Percentiles rank a stretch among this genome's conserved stretches.
Evolutionary conservation across 2,113 vertebrate genomes (phyloP).

Genomic region (Neogale vison): DNA sequence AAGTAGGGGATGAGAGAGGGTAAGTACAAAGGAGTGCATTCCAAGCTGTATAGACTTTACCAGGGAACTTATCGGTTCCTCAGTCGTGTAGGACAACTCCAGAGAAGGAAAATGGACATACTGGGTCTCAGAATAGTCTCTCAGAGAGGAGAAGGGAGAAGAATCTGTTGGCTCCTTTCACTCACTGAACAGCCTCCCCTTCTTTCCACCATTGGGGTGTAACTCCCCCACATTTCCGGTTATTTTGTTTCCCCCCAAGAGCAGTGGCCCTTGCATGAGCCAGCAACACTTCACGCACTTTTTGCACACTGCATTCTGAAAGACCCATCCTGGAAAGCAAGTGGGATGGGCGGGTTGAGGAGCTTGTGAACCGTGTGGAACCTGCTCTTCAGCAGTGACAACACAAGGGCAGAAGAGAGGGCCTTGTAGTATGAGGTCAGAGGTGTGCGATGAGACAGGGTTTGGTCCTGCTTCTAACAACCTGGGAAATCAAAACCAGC

Average conservation of each 20-base stretch:
- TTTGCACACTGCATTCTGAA: not conserved
- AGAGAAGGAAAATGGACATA: not conserved
- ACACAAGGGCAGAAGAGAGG: not conserved
- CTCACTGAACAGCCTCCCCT: not conserved
- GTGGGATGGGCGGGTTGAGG: not conserved
- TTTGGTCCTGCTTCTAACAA: not conserved
- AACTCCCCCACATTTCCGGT: not conserved
- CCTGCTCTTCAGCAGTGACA: not conserved
- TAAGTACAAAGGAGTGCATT: not conserved
- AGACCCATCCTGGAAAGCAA: not conserved
- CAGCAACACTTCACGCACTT: not conserved
- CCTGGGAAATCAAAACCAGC: accelerated
- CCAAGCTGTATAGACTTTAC: not conserved
- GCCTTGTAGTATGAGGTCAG: too few species aligned
- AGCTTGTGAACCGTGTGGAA: not conserved
- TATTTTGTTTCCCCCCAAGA: not conserved
- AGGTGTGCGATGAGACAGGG: not conserved
- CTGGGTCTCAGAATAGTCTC: not conserved
- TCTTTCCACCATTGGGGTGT: not conserved
- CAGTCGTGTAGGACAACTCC: not conserved
- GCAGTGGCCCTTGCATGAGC: not conserved
- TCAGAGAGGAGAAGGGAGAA: not conserved
- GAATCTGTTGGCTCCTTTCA: not conserved
- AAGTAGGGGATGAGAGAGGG: not conserved
- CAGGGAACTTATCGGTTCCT: not conserved